Evolutionary conservation across 2,797 vertebrate species (phyloP), one percentile per base, ranked within the genome.

Genomic region (Tapera naevia): DNA sequence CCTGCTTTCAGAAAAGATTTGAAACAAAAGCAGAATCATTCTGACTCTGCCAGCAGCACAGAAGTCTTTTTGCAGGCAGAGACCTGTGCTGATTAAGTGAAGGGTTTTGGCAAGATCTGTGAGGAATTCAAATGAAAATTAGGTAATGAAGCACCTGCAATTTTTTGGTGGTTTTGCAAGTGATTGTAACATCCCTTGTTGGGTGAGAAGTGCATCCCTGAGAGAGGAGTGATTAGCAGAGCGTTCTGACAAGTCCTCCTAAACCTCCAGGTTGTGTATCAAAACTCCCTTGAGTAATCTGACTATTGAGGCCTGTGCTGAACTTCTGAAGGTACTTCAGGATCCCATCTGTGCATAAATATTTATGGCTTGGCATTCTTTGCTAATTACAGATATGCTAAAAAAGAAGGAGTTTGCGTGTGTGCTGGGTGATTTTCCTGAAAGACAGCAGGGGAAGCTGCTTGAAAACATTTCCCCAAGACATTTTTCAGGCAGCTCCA

Each of bases 231-330:
- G 65, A 91, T 85, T 50, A 91, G 48, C 37, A 54, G 56, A 41
- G 23, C 90, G 93, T 94, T 96, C 89, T 94, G 83, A 90, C 89
- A 96, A 87, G 71, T 78, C 67, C 69, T 94, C 28, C 33, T 58
- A 37, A 82, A 88, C 66, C 53, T 80, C 48, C 37, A 88, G 64
- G 71, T 72, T 78, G 85, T 87, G 41, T 87, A 58, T 82, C 60
- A 82, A 90, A 88, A n/a, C 54, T 78, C 2, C 0, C 53, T 65
- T 78, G 70, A 69, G 80, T 89, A 91, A 72, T 78, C 61, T 87
- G 86, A 18, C 23, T 94, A 14, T 33, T 70, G 67, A 80, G 54
- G 60, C 46, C 67, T 61, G 5, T 73, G 61, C 65, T 91, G 71
- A 94, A 56, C 61, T 88, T 91, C 48, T 85, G 78, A 91, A 84